These are phyloP conservation scores for Dascyllus trimaculatus DNA, from an alignment of 2,113 vertebrate genomes.

Conservation along the genomic window DNA sequence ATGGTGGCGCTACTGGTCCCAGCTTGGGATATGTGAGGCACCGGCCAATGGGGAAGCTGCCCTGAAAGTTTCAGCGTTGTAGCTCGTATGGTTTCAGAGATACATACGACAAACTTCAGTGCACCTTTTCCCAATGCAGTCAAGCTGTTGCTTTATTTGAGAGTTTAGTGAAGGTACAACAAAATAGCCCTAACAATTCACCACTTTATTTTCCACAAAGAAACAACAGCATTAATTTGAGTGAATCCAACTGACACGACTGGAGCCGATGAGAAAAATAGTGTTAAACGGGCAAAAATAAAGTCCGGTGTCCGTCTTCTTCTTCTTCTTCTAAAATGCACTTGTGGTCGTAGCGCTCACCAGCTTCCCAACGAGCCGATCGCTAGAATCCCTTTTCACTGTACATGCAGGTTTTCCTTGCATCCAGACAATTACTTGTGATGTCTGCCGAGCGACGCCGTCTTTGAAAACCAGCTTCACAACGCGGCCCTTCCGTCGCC, in stretches of 20 bases:
- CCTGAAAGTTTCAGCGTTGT: background rate
- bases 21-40: too few species aligned
- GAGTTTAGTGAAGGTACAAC: slow-evolving; percentile 71
- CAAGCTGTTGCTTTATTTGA: slow-evolving; percentile 72
- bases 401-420: slow-evolving; percentile 29
- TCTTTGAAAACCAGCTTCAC: slow-evolving; percentile 40
- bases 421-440: slow-evolving; percentile 13
- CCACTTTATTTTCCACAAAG: slow-evolving; percentile 73
- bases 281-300: slow-evolving; percentile 64
- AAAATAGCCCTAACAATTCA: slow-evolving; percentile 75
- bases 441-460: slow-evolving; percentile 33
- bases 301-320: slow-evolving; percentile 42
- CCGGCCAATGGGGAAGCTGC: too few species aligned
- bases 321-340: slow-evolving; percentile 76
- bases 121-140: slow-evolving; percentile 29
- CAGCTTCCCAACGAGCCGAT: slow-evolving; percentile 24
- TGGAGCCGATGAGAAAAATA: slow-evolving; percentile 52
- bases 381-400: slow-evolving; percentile 50
- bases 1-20: too few species aligned
- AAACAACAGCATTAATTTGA: slow-evolving; percentile 65
- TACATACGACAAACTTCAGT: too few species aligned
- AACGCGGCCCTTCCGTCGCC: slow-evolving; percentile 1
- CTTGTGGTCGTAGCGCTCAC: slow-evolving; percentile 75
- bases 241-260: slow-evolving; percentile 55
- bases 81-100: too few species aligned